A percentile compares a stretch with the other conserved stretches of the same genome.
Evolutionary conservation across 2,888 invertebrate species (phyloP).

Genomic region (Tachystola acroxantha): DNA sequence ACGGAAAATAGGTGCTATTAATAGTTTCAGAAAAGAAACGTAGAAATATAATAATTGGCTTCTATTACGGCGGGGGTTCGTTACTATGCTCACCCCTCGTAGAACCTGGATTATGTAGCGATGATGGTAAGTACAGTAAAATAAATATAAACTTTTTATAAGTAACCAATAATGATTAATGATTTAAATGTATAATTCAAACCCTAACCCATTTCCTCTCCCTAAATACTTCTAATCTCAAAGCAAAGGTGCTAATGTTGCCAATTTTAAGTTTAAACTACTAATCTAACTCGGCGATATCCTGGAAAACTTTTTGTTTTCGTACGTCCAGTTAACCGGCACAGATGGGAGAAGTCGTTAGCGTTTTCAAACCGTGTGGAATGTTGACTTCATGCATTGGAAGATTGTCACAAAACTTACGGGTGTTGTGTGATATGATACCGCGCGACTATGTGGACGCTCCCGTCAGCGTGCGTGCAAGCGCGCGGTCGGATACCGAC

Average conservation of each 20-base stretch:
- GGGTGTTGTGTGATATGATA: conserved; percentile 25
- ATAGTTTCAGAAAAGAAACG: too few species aligned
- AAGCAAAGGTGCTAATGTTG: conserved; percentile 23
- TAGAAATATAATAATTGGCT: too few species aligned
- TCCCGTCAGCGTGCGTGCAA: conserved; percentile 39
- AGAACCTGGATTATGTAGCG: too few species aligned
- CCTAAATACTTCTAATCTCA: conserved; percentile 16
- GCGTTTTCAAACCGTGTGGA: conserved; percentile 26
- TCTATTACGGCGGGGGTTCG: too few species aligned
- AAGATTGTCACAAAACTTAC: conserved; percentile 64
- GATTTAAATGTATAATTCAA: too few species aligned
- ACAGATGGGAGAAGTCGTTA: conserved; percentile 9
- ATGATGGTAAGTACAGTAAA: too few species aligned
- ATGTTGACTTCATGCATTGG: conserved; percentile 31
- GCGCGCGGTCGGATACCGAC: conserved; percentile 46
- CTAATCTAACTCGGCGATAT: conserved; percentile 34
- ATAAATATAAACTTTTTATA: too few species aligned
- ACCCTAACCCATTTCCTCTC: background rate
- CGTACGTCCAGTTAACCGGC: conserved; percentile 5
- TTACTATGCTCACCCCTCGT: too few species aligned
- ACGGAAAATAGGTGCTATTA: too few species aligned
- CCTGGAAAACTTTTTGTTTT: conserved; percentile 21
- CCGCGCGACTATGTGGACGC: conserved; percentile 30
- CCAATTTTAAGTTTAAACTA: conserved; percentile 40
- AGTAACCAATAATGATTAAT: too few species aligned